Evolutionary conservation across 2,797 vertebrate genomes (phyloP), one percentile per base, ranked within the genome.

Genomic region (Carapus acus): DNA sequence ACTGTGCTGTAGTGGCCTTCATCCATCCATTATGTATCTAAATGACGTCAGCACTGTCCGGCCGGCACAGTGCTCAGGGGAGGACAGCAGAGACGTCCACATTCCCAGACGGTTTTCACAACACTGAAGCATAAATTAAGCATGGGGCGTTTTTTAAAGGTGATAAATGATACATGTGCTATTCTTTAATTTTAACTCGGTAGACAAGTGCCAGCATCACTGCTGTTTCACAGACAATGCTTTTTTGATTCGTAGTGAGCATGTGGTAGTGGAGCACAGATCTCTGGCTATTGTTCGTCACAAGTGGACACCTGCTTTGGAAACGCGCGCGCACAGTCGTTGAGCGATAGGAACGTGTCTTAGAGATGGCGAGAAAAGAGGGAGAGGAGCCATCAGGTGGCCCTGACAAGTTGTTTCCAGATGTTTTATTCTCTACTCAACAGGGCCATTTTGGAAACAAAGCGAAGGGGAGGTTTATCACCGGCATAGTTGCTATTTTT

Each of bases 341-440:
- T n/a, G n/a, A n/a, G n/a, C n/a, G n/a, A n/a, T n/a, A n/a, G n/a
- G n/a, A n/a, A n/a, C n/a, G n/a, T n/a, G n/a, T n/a, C n/a, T n/a
- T n/a, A 22, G 34, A 54, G 53, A 44, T 61, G 40, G 12, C 34
- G 38, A 45, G 17, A 47, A 47, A 59, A 62, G 37, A 73, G 50
- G 47, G 56, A 50, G 55, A 51, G 12, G 27, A 12, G 65, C 65
- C 53, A 63, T 80, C 81, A 76, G 76, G 71, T 82, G 79, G 27
- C 58, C 29, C 11, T 76, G 79, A 83, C 74, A 76, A 72, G 78
- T 45, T 52, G 50, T 53, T 63, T 47, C 50, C 54, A 45, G 37
- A 3, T 2, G 65, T 78, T 78, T 73, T 51, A 73, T 58, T 68
- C 74, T 78, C 80, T 37, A 36, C 61, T 77, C 55, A 65, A 65